phyloP scores from a whole-genome alignment of 2,113 vertebrate species.

The Podarcis muralis region DNA sequence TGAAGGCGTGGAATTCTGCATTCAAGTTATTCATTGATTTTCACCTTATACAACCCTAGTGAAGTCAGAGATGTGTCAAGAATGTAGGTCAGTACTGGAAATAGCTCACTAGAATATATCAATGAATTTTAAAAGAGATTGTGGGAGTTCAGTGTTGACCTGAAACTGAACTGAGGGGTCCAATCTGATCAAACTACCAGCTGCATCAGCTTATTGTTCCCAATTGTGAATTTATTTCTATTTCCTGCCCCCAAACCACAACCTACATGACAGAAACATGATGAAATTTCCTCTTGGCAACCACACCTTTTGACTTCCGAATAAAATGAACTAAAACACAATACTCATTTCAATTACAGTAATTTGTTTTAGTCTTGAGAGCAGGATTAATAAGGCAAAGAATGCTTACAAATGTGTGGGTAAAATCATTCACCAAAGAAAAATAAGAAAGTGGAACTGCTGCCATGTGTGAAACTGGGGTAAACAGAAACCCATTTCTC shows the following conservation, averaged over 20 bases:
- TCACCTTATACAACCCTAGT: neutral
- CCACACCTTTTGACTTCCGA: conserved; percentile 50
- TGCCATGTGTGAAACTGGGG: conserved; percentile 16
- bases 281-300: conserved; percentile 35
- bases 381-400: conserved; percentile 48
- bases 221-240: conserved; percentile 51
- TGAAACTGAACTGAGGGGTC: conserved; percentile 13
- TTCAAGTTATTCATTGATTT: conserved; percentile 47
- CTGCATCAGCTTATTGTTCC: conserved; percentile 33
- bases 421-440: conserved; percentile 7
- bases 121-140: neutral
- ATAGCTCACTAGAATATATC: neutral
- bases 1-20: conserved; percentile 28
- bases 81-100: neutral
- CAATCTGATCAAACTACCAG: conserved; percentile 4
- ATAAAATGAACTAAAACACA: conserved; percentile 56
- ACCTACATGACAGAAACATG: conserved; percentile 30
- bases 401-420: conserved; percentile 17
- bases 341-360: conserved; percentile 38
- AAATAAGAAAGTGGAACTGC: conserved; percentile 25
- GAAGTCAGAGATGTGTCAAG: conserved; percentile 38
- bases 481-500: neutral
- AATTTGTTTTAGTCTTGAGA: conserved; percentile 53
- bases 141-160: conserved; percentile 24
- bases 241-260: conserved; percentile 24